phyloP scores from a whole-genome alignment of 2,797 vertebrate genomes.

The Myripristis murdjan region DNA sequence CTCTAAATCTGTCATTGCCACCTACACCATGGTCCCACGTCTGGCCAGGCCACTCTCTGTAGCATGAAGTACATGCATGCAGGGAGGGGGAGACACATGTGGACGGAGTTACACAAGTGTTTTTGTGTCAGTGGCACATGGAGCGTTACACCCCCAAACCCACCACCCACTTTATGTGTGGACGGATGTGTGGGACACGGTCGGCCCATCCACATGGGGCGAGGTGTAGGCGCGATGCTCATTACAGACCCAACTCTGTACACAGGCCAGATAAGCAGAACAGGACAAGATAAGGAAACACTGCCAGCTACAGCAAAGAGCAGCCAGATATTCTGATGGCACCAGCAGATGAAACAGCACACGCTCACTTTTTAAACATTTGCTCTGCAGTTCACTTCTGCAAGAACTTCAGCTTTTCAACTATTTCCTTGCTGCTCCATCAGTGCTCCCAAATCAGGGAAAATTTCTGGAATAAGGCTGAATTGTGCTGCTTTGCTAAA shows the following conservation, averaged over 20 bases:
- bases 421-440: slow-evolving; percentile 18
- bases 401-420: slow-evolving; percentile 19
- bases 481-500: background rate
- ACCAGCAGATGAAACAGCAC: slow-evolving; percentile 61
- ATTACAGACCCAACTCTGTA: slow-evolving; percentile 80
- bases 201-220: slow-evolving; percentile 75
- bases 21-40: slow-evolving; percentile 87
- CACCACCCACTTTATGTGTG: slow-evolving; percentile 59
- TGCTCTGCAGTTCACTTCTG: slow-evolving; percentile 31
- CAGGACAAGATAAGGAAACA: slow-evolving; percentile 86
- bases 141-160: slow-evolving; percentile 32
- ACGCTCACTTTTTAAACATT: slow-evolving; percentile 43
- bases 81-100: slow-evolving; percentile 72
- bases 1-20: slow-evolving; percentile 99
- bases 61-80: slow-evolving; percentile 83
- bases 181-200: slow-evolving; percentile 70
- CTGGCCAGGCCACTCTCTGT: slow-evolving; percentile 54
- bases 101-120: slow-evolving; percentile 85
- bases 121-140: slow-evolving; percentile 56
- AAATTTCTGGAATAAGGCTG: background rate
- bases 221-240: slow-evolving; percentile 78
- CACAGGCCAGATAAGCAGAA: slow-evolving; percentile 85
- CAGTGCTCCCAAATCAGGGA: background rate
- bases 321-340: slow-evolving; percentile 71
- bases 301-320: slow-evolving; percentile 62